phyloP scores from a whole-genome alignment of 2,113 vertebrate species.

The Notothenia rossii region DNA sequence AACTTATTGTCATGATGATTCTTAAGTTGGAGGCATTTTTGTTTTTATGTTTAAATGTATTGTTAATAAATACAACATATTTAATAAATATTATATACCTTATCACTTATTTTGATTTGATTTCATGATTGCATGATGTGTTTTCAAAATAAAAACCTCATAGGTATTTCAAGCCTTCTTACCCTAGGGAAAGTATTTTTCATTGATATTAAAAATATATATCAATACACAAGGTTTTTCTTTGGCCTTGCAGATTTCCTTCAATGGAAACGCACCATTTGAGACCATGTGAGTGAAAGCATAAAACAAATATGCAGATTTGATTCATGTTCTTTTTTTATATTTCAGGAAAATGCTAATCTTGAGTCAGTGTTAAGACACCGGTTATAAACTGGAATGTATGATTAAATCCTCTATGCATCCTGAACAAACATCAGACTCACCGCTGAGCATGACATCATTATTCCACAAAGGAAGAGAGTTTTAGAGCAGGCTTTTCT shows the following conservation, averaged over 20 bases:
- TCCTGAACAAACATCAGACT: conserved; percentile 20
- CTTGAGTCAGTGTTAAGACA: neutral
- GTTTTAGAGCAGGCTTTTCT: conserved; percentile 14
- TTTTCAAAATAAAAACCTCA: too few relatives aligned
- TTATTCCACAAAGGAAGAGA: conserved; percentile 32
- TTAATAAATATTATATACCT: neutral
- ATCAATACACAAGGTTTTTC: neutral
- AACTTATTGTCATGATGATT: neutral
- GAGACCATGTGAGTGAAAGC: neutral
- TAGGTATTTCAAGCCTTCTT: too few relatives aligned
- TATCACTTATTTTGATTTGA: neutral
- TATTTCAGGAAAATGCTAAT: conserved; percentile 1
- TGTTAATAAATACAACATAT: neutral
- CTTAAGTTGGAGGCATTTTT: too few relatives aligned
- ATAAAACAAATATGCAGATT: neutral
- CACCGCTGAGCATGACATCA: conserved; percentile 35
- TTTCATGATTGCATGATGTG: neutral
- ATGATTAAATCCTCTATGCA: conserved; percentile 16
- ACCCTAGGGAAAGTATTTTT: too few relatives aligned
- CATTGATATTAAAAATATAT: too few relatives aligned
- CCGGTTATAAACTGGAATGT: conserved; percentile 2
- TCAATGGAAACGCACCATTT: neutral
- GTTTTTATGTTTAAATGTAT: neutral
- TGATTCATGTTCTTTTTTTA: neutral
- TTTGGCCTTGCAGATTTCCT: neutral